Percentiles rank a stretch among this genome's conserved stretches.
phyloP scores from a whole-genome alignment of 2,797 vertebrate species.

The Sparidentex hasta region DNA sequence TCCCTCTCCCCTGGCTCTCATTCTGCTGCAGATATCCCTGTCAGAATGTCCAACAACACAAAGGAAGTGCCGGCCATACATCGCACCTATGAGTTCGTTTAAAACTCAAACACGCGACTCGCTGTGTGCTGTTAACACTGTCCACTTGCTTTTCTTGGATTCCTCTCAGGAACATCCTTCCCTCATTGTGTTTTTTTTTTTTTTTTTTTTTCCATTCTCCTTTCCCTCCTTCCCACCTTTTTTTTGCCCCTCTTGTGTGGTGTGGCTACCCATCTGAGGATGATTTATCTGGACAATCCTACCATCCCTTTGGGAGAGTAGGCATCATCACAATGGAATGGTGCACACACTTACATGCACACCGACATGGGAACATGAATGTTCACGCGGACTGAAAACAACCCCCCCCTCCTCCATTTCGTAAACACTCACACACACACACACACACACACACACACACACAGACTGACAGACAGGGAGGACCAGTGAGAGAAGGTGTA shows the following conservation, averaged over 20 bases:
- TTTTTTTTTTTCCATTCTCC: background rate
- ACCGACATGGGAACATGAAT: constrained; percentile 56
- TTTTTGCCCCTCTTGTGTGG: constrained; percentile 49
- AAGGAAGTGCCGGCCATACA: constrained; percentile 21
- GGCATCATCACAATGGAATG: constrained; percentile 56
- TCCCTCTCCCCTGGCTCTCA: constrained; percentile 27
- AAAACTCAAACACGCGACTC: constrained; percentile 32
- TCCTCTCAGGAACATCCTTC: constrained; percentile 29
- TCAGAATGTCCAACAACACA: constrained; percentile 36
- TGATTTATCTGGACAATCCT: constrained; percentile 79
- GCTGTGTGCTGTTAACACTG: constrained; percentile 30
- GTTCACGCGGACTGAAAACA: constrained; percentile 42
- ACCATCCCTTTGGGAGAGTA: constrained; percentile 71
- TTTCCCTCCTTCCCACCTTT: background rate
- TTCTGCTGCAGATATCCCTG: constrained; percentile 25
- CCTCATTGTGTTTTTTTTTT: constrained; percentile 8
- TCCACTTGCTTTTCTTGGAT: constrained; percentile 25
- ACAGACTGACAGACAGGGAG: background rate
- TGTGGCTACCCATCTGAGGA: constrained; percentile 68
- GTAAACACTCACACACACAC: background rate
- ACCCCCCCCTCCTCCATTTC: background rate
- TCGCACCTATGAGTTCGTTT: constrained; percentile 37
- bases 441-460: background rate
- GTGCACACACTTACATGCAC: constrained; percentile 60
- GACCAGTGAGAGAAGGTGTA: constrained; percentile 3